Evolutionary conservation across 2,113 vertebrate species (phyloP), one percentile per base, ranked within the genome.

Genomic region (Indicator maculatus): DNA sequence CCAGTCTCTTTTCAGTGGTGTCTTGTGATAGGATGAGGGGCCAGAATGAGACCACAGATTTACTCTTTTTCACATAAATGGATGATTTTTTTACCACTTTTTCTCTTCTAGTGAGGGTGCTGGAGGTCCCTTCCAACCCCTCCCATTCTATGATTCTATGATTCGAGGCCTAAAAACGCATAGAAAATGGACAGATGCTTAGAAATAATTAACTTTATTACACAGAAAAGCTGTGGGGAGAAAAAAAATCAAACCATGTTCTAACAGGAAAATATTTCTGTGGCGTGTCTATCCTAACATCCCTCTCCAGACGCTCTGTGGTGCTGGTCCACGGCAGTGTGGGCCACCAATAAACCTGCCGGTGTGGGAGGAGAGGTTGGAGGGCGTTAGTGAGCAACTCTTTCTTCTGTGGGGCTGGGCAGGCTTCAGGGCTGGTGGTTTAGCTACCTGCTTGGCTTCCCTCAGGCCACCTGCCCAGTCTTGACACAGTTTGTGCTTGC

Each of bases 381-480:
- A 33, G 52, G 53, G 12, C 15, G 16, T 30, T 21, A 72, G 38
- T 21, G 81, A 73, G 55, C 15, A 64, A 64, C 56, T 38, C 63
- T 52, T 52, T 26, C 81, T n/a, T 9, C 71, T 2, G 0, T 31
- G 52, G 56, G 52, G 19, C 27, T 6, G 31, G 12, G 12, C 20
- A 20, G 55, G 24, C 33, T 50, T 28, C 2, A 3, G 71, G n/a
- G 13, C 59, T 63, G 60, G 53, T 1, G 14, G 61, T 31, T 14
- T 2, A 1, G 61, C 78, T 61, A 13, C 28, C 50, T 31, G 56
- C 47, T 2, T 1, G 47, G 39, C 14, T 39, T 10, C 2, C 69
- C 7, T 17, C 6, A 26, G 1, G 31, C 53, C 1, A 3, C 36
- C 44, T 2, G 0, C 67, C 39, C 2, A 1, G 11, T 8, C 61